Evolutionary conservation across 1,140 invertebrate species (phyloP).

Genomic region (Sitobion miscanthi): DNA sequence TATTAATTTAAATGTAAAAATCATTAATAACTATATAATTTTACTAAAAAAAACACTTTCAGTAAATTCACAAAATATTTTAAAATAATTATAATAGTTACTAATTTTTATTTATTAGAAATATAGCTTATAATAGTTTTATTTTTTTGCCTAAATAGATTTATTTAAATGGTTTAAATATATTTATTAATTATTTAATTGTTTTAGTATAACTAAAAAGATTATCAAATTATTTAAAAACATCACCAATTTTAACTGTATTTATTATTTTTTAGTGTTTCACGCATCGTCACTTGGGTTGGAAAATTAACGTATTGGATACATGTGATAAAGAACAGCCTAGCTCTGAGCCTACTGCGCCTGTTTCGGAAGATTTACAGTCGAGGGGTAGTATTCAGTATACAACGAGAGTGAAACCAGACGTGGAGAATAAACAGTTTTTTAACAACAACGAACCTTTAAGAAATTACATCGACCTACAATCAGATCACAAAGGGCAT

Average conservation of each 20-base stretch:
- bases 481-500: not conserved
- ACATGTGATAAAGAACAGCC: constrained; percentile 70
- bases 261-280: constrained; percentile 74
- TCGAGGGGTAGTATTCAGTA: constrained; percentile 71
- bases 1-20: not conserved
- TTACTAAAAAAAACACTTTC: not conserved
- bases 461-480: not conserved
- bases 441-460: not conserved
- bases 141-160: too few relatives aligned
- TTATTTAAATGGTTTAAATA: not conserved
- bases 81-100: not conserved
- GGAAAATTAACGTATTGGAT: constrained; percentile 92
- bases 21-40: not conserved
- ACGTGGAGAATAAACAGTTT: constrained; percentile 11
- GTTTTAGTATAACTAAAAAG: not conserved
- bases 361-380: constrained; percentile 68
- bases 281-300: constrained; percentile 89
- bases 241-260: not conserved
- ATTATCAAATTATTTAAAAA: not conserved
- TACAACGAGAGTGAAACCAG: constrained; percentile 75
- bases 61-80: not conserved
- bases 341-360: constrained; percentile 66
- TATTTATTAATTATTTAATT: not conserved
- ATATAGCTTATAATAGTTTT: not conserved
- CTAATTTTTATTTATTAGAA: not conserved